Percentiles rank a stretch among this genome's conserved stretches.
These are phyloP conservation scores for Heliconius ismenius DNA, from an alignment of 2,888 invertebrate species.

Conservation along the genomic window DNA sequence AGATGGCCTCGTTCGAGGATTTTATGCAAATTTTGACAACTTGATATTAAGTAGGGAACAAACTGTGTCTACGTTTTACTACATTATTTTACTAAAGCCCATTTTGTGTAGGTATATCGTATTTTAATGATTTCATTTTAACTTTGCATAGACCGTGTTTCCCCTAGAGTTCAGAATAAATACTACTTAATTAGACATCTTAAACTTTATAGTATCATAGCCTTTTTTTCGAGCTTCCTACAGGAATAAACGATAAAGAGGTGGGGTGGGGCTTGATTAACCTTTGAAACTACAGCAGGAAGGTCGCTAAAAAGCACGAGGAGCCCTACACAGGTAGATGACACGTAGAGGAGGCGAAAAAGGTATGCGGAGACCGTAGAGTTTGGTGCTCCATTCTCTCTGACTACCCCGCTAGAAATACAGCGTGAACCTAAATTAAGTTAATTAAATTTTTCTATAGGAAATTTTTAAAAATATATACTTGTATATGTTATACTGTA, in stretches of 20 bases:
- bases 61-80: slow-evolving; percentile 67
- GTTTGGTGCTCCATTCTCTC: too few species aligned
- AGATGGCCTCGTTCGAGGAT: slow-evolving; percentile 60
- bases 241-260: too few species aligned
- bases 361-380: too few species aligned
- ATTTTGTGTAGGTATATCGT: slow-evolving; percentile 39
- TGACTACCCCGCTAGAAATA: neutral
- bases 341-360: too few species aligned
- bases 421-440: too few species aligned
- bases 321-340: too few species aligned
- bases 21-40: slow-evolving; percentile 75
- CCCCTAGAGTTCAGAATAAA: neutral
- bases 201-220: neutral
- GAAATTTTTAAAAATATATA: neutral
- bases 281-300: too few species aligned
- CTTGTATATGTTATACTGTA: neutral
- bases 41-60: slow-evolving; percentile 68
- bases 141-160: slow-evolving; percentile 18
- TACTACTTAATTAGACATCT: slow-evolving; percentile 6
- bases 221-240: neutral
- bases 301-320: too few species aligned
- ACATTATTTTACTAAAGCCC: slow-evolving; percentile 51
- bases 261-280: too few species aligned
- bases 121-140: slow-evolving; percentile 42
- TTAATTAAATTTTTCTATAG: neutral